Percentiles rank a stretch among this genome's conserved stretches.
phyloP scores from a whole-genome alignment of 2,113 vertebrate species.

The Gnathonemus echidnorhynchus region DNA sequence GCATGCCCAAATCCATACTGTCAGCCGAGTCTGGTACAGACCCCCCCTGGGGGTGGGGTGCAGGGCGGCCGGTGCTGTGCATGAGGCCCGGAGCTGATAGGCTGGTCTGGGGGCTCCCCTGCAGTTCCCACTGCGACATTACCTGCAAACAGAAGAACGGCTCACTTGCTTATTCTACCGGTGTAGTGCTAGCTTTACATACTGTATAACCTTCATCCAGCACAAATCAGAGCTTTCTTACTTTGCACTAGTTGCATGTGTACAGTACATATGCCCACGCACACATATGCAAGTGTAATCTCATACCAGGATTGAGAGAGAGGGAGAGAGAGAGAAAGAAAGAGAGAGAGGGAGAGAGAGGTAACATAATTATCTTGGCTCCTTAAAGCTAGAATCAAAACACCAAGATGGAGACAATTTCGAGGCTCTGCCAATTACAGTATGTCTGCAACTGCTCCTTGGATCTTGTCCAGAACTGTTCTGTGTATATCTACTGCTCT shows the following conservation, averaged over 20 bases:
- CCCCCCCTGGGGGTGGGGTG: constrained; percentile 76
- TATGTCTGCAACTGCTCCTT: neutral
- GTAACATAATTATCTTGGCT: neutral
- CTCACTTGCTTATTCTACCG: neutral
- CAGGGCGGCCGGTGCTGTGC: constrained; percentile 76
- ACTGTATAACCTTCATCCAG: neutral
- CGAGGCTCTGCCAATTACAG: neutral
- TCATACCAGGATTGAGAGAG: neutral
- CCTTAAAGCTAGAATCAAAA: neutral
- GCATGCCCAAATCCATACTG: constrained; percentile 90
- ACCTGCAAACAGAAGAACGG: constrained; percentile 50
- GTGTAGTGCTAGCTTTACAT: neutral
- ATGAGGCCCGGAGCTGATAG: constrained; percentile 73
- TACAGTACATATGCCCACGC: constrained; percentile 2
- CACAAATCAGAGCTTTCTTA: neutral
- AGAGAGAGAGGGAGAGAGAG: neutral
- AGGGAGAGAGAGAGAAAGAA: neutral
- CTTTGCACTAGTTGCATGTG: neutral
- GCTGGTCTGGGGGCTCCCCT: constrained; percentile 88
- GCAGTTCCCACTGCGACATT: constrained; percentile 86
- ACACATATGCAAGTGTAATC: neutral
- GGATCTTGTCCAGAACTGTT: neutral
- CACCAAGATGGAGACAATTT: neutral
- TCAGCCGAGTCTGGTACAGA: constrained; percentile 90
- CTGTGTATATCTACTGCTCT: neutral